phyloP scores from a whole-genome alignment of 2,113 vertebrate species.

The Alligator sinensis region DNA sequence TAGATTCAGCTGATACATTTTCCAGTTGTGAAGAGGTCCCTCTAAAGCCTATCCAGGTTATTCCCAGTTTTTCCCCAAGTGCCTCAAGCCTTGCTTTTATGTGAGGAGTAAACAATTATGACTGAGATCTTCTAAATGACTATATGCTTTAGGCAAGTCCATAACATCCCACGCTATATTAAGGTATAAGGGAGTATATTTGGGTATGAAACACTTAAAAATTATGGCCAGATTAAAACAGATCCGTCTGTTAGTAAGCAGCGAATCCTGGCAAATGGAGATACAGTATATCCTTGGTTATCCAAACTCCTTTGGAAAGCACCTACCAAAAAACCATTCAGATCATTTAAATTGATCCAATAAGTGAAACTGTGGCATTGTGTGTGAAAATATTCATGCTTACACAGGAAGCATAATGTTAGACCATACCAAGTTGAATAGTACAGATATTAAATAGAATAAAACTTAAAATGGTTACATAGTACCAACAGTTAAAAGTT shows the following conservation, averaged over 20 bases:
- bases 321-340: neutral
- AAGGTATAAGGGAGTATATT: neutral
- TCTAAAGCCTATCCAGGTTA: neutral
- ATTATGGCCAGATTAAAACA: rapidly evolving
- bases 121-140: neutral
- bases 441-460: too few species aligned
- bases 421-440: too few species aligned
- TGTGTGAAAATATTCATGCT: too few species aligned
- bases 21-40: neutral
- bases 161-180: neutral
- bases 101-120: neutral
- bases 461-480: too few species aligned
- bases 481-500: too few species aligned
- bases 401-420: too few species aligned
- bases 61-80: neutral
- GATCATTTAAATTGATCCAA: too few species aligned
- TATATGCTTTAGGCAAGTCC: neutral
- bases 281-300: neutral
- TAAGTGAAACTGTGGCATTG: too few species aligned
- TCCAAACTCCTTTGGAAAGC: too few species aligned
- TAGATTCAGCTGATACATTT: neutral
- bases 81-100: neutral
- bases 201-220: neutral
- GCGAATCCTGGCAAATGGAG: neutral
- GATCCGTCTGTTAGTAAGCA: neutral